Conservation (phyloP, 1,140 invertebrate species). For the Bemisia tabaci region DNA sequence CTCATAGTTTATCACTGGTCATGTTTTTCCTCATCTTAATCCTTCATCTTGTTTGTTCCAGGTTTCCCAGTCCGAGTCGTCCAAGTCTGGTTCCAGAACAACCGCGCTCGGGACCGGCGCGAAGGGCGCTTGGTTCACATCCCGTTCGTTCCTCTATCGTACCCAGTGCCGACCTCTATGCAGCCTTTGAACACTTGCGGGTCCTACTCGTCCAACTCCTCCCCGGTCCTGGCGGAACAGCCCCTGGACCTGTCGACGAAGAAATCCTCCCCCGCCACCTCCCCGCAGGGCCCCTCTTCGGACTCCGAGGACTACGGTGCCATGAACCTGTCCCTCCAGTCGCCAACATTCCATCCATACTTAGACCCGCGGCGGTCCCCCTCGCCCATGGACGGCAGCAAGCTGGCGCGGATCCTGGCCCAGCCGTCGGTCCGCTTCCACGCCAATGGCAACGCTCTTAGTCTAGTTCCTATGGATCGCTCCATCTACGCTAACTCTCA, state of each 20-base stretch:
- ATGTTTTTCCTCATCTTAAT: too few relatives aligned
- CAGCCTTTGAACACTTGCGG: constrained; percentile 8
- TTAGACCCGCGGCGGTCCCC: constrained; percentile 23
- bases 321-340: constrained; percentile 24
- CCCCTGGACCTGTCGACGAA: constrained; percentile 81
- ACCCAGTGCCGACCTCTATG: constrained; percentile 10
- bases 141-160: constrained; percentile 28
- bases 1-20: too few relatives aligned
- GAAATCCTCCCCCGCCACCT: constrained; percentile 37
- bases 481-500: constrained; percentile 44
- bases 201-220: constrained; percentile 22
- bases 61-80: constrained; percentile 85
- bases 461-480: constrained; percentile 43
- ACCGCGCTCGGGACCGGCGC: constrained; percentile 76
- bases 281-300: constrained; percentile 25
- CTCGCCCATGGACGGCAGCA: constrained; percentile 11
- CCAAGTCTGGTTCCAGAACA: constrained; percentile 98
- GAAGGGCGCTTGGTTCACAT: constrained; percentile 46
- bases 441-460: constrained; percentile 21
- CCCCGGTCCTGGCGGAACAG: constrained; percentile 41
- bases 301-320: constrained; percentile 20
- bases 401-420: neutral
- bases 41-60: too few relatives aligned
- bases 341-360: constrained; percentile 13
- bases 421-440: constrained; percentile 4